Conservation (phyloP, 2,888 invertebrate species). For the Agonum fuliginosum region DNA sequence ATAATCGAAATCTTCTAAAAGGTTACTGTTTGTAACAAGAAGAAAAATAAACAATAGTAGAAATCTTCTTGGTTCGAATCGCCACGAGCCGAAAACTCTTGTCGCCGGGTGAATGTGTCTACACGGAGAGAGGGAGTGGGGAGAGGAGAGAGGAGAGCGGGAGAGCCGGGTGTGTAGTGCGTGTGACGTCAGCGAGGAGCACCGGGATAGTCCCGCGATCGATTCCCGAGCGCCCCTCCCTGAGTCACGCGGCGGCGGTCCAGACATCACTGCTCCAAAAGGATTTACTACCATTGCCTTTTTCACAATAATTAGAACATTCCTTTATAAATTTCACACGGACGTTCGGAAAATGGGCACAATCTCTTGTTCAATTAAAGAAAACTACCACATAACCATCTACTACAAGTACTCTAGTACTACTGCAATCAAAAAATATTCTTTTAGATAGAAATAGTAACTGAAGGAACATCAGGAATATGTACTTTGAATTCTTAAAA, state of each 20-base stretch:
- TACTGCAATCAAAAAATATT: too few species aligned
- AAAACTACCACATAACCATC: too few species aligned
- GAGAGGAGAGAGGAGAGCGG: neutral
- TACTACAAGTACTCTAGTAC: too few species aligned
- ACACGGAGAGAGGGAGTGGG: constrained; percentile 38
- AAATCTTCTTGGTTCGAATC: too few species aligned
- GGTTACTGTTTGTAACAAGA: too few species aligned
- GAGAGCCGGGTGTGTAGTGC: constrained; percentile 48
- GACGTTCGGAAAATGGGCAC: neutral
- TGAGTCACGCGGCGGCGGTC: constrained; percentile 15
- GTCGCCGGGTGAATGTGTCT: constrained; percentile 43
- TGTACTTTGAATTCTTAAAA: too few species aligned
- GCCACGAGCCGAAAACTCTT: neutral
- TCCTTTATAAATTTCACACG: constrained; percentile 8
- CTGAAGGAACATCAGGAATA: too few species aligned
- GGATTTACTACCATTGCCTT: constrained; percentile 26
- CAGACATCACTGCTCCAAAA: neutral
- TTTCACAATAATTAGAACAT: constrained; percentile 40
- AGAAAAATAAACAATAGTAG: too few species aligned
- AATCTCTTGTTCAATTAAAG: neutral
- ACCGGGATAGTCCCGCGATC: constrained; percentile 58
- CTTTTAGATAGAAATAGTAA: too few species aligned
- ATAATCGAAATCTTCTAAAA: too few species aligned
- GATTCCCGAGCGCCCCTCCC: constrained; percentile 59
- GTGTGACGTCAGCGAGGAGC: constrained; percentile 52